Evolutionary conservation across 1,140 invertebrate genomes (phyloP).

Genomic region (Temnothorax longispinosus): DNA sequence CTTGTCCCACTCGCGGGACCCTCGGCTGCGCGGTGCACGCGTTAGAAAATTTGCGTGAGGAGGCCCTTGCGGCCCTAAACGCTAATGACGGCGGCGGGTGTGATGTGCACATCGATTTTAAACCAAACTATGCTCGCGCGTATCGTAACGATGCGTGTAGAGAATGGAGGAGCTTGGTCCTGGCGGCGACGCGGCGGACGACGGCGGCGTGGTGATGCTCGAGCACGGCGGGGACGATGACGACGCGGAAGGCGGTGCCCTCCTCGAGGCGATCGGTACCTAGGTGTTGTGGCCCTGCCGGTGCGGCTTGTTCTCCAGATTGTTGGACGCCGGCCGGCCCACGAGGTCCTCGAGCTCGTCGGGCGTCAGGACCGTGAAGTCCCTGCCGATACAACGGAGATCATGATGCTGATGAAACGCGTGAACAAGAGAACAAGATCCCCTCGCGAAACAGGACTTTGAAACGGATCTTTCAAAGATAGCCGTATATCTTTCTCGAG

Average conservation of each 20-base stretch:
- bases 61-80: not conserved
- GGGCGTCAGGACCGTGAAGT: conserved; percentile 83
- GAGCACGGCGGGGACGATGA: conserved; percentile 79
- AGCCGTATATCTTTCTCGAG: too few relatives aligned
- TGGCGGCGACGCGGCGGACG: conserved; percentile 82
- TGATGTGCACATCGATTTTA: conserved; percentile 56
- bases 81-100: conserved; percentile 30
- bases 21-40: not conserved
- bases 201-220: conserved; percentile 76
- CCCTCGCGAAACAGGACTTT: not conserved
- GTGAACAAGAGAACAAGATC: not conserved
- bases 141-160: conserved; percentile 83
- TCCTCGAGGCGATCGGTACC: conserved; percentile 81
- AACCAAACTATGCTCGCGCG: conserved; percentile 83
- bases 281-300: conserved; percentile 83
- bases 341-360: conserved; percentile 83
- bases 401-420: not conserved
- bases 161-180: conserved; percentile 83
- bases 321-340: conserved; percentile 76
- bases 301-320: conserved; percentile 80
- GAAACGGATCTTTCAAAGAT: not conserved
- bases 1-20: not conserved
- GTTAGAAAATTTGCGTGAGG: not conserved
- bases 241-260: conserved; percentile 68
- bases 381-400: conserved; percentile 69